phyloP scores from a whole-genome alignment of 2,113 vertebrate species.

The Pollimyrus isidori region DNA sequence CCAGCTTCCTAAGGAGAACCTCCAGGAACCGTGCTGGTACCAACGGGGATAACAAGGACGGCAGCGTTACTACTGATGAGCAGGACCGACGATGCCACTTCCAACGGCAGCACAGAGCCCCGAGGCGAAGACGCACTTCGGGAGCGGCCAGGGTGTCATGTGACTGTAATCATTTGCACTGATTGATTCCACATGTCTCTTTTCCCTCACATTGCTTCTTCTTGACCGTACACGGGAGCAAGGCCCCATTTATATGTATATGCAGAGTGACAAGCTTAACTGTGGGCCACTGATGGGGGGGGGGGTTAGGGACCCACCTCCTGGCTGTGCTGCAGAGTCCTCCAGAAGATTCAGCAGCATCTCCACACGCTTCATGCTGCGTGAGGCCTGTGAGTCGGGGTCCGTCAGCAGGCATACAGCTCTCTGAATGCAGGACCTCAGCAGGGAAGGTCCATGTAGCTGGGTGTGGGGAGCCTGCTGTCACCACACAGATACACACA shows the following conservation, averaged over 20 bases:
- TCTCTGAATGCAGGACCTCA: slow-evolving; percentile 59
- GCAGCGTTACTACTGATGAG: background rate
- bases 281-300: background rate
- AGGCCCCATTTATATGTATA: background rate
- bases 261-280: background rate
- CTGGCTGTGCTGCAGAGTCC: background rate
- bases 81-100: background rate
- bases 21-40: slow-evolving; percentile 46
- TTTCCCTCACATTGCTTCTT: background rate
- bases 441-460: slow-evolving; percentile 47
- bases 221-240: background rate
- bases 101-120: background rate
- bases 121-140: background rate
- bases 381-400: slow-evolving; percentile 14
- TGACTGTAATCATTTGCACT: background rate
- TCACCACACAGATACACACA: background rate
- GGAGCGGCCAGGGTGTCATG: background rate
- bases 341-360: slow-evolving; percentile 50
- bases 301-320: slow-evolving; percentile 33
- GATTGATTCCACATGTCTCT: background rate
- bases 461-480: slow-evolving; percentile 34
- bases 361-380: slow-evolving; percentile 49
- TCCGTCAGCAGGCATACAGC: slow-evolving; percentile 56
- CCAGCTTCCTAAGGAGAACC: slow-evolving; percentile 44
- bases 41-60: background rate